A percentile compares a stretch with the other conserved stretches of the same genome.
phyloP scores from a whole-genome alignment of 2,888 invertebrate genomes.

The Kuschelorhynchus macadamiae region DNA sequence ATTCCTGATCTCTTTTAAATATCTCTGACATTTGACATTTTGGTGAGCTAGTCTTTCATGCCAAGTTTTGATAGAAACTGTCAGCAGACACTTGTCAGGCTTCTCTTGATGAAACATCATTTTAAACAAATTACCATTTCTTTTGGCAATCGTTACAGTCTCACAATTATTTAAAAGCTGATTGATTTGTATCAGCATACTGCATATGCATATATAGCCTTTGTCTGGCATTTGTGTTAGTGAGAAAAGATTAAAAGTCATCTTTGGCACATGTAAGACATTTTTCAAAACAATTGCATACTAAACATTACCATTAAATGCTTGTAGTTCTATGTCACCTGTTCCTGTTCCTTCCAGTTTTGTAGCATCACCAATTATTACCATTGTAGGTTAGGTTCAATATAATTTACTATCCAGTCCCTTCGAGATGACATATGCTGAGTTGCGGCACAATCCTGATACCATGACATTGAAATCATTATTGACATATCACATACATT shows the following conservation, averaged over 20 bases:
- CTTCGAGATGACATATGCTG: conserved; percentile 50
- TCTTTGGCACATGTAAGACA: conserved; percentile 27
- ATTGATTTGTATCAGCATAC: conserved; percentile 2
- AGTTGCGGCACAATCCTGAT: conserved; percentile 44
- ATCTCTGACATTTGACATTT: conserved; percentile 7
- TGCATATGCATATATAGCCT: conserved; percentile 2
- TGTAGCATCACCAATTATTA: conserved; percentile 11
- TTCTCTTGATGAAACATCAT: conserved; percentile 9
- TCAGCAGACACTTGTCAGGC: not conserved
- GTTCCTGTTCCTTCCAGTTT: conserved; percentile 18
- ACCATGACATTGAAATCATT: not conserved
- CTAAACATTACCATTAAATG: conserved; percentile 6
- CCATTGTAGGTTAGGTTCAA: not conserved
- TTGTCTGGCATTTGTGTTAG: conserved; percentile 18
- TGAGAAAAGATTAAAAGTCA: conserved; percentile 35
- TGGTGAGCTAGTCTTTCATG: conserved; percentile 28
- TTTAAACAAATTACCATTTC: not conserved
- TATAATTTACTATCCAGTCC: conserved; percentile 40
- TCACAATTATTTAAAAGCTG: conserved; percentile 4
- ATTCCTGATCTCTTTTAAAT: conserved; percentile 1
- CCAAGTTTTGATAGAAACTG: conserved; percentile 28
- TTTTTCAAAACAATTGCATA: conserved; percentile 15
- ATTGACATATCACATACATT: not conserved
- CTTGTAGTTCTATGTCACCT: conserved; percentile 29
- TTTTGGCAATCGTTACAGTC: conserved; percentile 8